These are phyloP conservation scores for Gallinago media DNA, from an alignment of 2,113 vertebrate species.

Conservation along the genomic window DNA sequence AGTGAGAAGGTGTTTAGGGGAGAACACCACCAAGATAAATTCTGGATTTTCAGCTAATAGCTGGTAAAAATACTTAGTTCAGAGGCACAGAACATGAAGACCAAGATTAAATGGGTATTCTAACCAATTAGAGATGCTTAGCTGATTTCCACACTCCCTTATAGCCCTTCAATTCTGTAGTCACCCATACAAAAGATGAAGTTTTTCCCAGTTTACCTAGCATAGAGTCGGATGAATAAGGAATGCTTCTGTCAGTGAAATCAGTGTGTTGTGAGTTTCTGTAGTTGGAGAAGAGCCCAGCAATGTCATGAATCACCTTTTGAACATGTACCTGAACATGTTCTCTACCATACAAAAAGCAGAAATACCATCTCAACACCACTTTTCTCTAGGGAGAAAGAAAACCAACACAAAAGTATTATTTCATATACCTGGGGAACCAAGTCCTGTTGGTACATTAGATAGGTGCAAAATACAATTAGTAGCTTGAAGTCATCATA, in stretches of 20 bases:
- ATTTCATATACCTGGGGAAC: background rate
- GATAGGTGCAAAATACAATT: rapidly evolving
- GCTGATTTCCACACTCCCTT: background rate
- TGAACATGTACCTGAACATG: background rate
- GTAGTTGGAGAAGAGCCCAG: background rate
- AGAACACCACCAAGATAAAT: background rate
- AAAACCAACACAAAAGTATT: background rate
- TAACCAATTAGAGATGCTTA: background rate
- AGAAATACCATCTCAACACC: background rate
- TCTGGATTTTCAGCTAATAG: background rate
- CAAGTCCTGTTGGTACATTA: background rate
- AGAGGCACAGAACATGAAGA: background rate
- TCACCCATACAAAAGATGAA: background rate
- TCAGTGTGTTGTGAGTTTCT: background rate
- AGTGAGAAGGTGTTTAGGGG: background rate
- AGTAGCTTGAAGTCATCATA: too few species aligned
- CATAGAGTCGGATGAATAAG: background rate
- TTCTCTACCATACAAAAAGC: background rate
- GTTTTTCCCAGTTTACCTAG: background rate
- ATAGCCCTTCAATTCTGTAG: background rate
- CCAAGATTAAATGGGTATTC: background rate
- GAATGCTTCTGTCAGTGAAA: background rate
- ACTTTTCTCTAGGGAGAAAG: background rate
- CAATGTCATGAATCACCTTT: background rate
- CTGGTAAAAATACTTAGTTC: background rate